Evolutionary conservation across 2,888 invertebrate species (phyloP), one percentile per base, ranked within the genome.

Genomic region (Lobophora halterata): DNA sequence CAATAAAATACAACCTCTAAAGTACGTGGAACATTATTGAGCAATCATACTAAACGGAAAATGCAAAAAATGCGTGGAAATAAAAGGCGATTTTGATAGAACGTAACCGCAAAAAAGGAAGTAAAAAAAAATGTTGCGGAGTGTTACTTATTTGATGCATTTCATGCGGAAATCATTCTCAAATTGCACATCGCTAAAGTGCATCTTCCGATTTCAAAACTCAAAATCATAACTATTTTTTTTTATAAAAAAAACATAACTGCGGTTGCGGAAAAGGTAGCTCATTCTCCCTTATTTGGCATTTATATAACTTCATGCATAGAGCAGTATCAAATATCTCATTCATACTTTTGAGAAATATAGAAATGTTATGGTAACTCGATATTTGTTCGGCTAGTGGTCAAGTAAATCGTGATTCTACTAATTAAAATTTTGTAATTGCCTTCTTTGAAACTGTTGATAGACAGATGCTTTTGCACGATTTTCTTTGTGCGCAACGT

Each of bases 121-220:
- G 71, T 71, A 71, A 71, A 69, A 76, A 81, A 79, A 77, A 80
- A 65, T 58, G 61, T 65, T 62, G 65, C 72, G 68, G 67, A 73
- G 70, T 74, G 67, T 72, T 65, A 65, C 68, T 76, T 75, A 77
- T 86, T 83, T 70, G 69, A 59, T 49, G 58, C 58, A 72, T 66
- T 72, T 79, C 81, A 73, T 74, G 83, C 85, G 86, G 86, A 86
- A 83, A 80, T 78, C 69, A 72, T 71, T 81, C 85, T 86, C 85
- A 80, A 82, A 83, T 86, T 86, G 83, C 86, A 80, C 71, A 74
- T 70, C 64, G 56, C 61, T 69, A 61, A n/a, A 70, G 51, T 55
- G 60, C 68, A 20, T 49, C 75, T 80, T 80, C 78, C 78, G 79
- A 79, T 77, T 74, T 62, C 64, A 54, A 52, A 39, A 41, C 45